These are phyloP conservation scores for Schlechtendalia chinensis DNA, from an alignment of 1,140 invertebrate genomes.

Conservation along the genomic window DNA sequence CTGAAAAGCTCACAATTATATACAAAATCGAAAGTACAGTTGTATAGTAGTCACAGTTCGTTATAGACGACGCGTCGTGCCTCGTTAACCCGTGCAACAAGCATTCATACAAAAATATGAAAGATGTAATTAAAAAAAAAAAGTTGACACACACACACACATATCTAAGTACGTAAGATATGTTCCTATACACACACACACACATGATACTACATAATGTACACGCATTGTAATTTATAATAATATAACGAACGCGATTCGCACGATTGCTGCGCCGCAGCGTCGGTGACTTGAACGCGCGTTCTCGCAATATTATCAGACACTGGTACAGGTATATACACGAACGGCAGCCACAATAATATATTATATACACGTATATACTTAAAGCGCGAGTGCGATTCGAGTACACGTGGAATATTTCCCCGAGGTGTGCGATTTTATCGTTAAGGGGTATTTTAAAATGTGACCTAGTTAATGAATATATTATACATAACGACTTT, in stretches of 20 bases:
- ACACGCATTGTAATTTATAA: not conserved
- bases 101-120: not conserved
- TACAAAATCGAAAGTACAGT: no score
- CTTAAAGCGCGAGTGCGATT: not conserved
- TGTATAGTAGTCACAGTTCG: no score
- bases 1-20: no score
- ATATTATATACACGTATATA: not conserved
- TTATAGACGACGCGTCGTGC: no score
- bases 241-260: constrained; percentile 38
- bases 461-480: constrained; percentile 35
- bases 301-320: not conserved
- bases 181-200: no score
- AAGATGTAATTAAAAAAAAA: not conserved
- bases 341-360: no score
- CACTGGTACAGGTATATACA: no score
- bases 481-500: not conserved
- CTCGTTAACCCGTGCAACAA: no score
- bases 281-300: constrained; percentile 31
- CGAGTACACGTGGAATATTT: not conserved
- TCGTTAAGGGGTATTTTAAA: not conserved
- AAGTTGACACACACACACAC: not conserved
- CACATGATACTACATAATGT: no score
- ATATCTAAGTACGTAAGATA: not conserved
- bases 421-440: constrained; percentile 27
- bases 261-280: not conserved